phyloP scores from a whole-genome alignment of 2,113 vertebrate species.

The Chelonoidis abingdonii region DNA sequence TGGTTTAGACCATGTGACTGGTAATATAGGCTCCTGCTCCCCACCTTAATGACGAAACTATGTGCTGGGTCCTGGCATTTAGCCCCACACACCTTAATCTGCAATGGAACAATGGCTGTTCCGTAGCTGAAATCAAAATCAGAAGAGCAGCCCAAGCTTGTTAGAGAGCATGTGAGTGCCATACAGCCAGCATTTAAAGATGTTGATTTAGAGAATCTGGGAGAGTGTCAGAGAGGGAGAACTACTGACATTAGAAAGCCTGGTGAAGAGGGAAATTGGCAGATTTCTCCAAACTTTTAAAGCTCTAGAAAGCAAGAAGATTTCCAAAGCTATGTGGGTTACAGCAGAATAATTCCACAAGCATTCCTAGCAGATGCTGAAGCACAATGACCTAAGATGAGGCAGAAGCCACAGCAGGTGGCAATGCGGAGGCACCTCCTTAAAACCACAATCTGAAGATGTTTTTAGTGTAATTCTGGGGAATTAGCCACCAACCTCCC shows the following conservation, averaged over 20 bases:
- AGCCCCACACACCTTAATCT: not conserved
- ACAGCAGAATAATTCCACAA: not conserved
- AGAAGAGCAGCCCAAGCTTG: not conserved
- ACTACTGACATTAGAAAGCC: not conserved
- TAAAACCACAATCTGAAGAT: not conserved
- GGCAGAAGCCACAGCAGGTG: not conserved
- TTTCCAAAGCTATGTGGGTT: not conserved
- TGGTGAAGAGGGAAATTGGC: not conserved
- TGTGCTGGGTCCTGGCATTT: not conserved
- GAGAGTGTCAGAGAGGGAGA: not conserved
- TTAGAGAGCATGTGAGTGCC: not conserved
- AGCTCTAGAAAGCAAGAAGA: not conserved
- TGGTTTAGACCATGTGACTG: not conserved
- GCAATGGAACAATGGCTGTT: not conserved
- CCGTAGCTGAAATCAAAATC: not conserved
- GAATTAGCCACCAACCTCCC: conserved; percentile 57
- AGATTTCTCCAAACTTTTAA: not conserved
- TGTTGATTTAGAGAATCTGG: not conserved
- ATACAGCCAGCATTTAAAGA: not conserved
- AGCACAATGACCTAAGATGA: not conserved
- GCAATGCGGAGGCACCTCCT: not conserved
- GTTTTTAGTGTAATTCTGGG: conserved; percentile 65
- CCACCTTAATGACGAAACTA: not conserved
- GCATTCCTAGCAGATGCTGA: not conserved
- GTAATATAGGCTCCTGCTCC: not conserved